Evolutionary conservation across 1,140 invertebrate genomes (phyloP).

Genomic region (Reticulitermes speratus): DNA sequence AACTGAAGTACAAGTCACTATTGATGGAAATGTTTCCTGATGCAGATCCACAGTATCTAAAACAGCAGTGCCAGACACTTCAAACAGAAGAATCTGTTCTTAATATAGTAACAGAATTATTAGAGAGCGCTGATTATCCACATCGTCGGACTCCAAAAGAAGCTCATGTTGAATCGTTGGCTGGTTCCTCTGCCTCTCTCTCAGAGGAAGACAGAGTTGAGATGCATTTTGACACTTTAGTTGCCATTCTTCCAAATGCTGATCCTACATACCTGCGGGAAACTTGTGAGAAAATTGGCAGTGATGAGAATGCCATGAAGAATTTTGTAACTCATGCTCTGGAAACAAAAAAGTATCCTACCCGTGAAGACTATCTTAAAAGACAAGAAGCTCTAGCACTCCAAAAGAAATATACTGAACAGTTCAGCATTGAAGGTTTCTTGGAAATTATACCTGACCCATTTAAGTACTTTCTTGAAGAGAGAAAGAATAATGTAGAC

Average conservation of each 20-base stretch:
- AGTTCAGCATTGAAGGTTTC: slow-evolving; percentile 54
- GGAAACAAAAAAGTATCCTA: slow-evolving; percentile 54
- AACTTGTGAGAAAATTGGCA: slow-evolving; percentile 39
- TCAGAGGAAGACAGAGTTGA: not conserved
- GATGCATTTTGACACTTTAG: slow-evolving; percentile 43
- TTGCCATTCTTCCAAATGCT: slow-evolving; percentile 49
- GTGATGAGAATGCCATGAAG: slow-evolving; percentile 40
- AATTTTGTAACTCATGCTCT: slow-evolving; percentile 45
- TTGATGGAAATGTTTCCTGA: slow-evolving; percentile 43
- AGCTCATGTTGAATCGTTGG: not conserved
- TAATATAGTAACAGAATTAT: not conserved
- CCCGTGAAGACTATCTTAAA: slow-evolving; percentile 50
- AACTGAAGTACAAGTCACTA: slow-evolving; percentile 24
- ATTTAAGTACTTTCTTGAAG: slow-evolving; percentile 50
- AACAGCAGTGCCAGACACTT: slow-evolving; percentile 37
- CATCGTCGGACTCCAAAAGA: not conserved
- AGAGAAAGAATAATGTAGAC: slow-evolving; percentile 35
- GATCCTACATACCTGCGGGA: slow-evolving; percentile 56
- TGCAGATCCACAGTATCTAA: slow-evolving; percentile 48
- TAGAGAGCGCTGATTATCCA: not conserved
- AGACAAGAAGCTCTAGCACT: slow-evolving; percentile 44
- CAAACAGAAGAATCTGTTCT: slow-evolving; percentile 27
- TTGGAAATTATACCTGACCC: slow-evolving; percentile 58
- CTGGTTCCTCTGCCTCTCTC: not conserved
- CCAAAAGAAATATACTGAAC: slow-evolving; percentile 46